phyloP scores from a whole-genome alignment of 2,888 invertebrate species.

The Acanthopleura granulata region DNA sequence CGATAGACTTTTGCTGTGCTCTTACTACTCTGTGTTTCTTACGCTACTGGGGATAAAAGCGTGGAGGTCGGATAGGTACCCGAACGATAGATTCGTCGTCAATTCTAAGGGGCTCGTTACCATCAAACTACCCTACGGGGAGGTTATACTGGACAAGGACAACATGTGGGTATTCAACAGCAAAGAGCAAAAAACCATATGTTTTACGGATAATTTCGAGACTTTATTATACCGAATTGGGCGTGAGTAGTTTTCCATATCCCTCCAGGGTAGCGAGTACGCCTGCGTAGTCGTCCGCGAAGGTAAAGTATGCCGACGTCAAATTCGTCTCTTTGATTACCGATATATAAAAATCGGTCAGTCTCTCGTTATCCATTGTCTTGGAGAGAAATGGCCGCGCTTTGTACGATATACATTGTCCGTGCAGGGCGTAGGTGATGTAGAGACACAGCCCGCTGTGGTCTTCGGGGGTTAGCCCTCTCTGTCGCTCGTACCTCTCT shows the following conservation, averaged over 20 bases:
- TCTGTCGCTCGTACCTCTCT: neutral
- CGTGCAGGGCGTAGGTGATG: neutral
- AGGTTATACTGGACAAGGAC: neutral
- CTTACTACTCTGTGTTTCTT: neutral
- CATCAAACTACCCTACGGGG: neutral
- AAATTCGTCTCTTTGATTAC: neutral
- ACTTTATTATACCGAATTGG: neutral
- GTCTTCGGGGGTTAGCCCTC: neutral
- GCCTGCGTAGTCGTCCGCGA: neutral
- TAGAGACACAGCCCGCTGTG: neutral
- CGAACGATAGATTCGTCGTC: neutral
- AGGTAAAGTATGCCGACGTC: neutral
- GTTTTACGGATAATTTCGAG: neutral
- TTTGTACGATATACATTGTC: neutral
- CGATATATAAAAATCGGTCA: neutral
- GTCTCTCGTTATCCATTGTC: neutral
- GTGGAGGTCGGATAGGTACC: neutral
- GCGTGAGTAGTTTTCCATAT: neutral
- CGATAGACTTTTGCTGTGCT: neutral
- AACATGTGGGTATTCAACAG: neutral
- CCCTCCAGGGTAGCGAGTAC: neutral
- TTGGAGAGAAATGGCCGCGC: neutral
- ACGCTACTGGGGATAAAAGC: neutral
- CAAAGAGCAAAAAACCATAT: constrained; percentile 1
- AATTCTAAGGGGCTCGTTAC: neutral